Evolutionary conservation across 2,113 vertebrate genomes (phyloP), one percentile per base, ranked within the genome.

Genomic region (Prunella fulvescens): DNA sequence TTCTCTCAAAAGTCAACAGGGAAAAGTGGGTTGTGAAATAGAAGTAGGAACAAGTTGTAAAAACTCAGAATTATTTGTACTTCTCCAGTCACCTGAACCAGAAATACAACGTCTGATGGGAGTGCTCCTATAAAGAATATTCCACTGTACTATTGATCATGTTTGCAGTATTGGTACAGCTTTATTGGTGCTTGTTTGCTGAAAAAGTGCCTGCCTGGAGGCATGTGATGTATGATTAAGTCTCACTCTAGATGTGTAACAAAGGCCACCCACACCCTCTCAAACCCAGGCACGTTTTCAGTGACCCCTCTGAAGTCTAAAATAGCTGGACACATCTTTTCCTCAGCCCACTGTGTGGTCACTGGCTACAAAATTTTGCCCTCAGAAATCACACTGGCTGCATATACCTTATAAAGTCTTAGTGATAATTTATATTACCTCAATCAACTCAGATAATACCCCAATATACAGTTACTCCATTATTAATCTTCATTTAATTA

Each of bases 211-310:
- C 86, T 92, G 79, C 86, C 91, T 81, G 56, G 11, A 88, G 86
- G 94, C 82, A 66, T 77, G 85, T 69, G 65, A 33, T 83, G 24
- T 86, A 37, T 86, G 56, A 94, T 86, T 90, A 94, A 86, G 29
- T 77, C 80, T 90, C 31, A 20, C 14, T 66, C 42, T 56, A 51
- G 82, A 71, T 93, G 74, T 90, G 60, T 83, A 80, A 70, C 80
- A 95, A 93, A 92, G 94, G 91, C 95, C 86, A 90, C 94, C 72
- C 94, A 94, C 92, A 67, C 72, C 91, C 82, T 94, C 45, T 35
- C 76, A 88, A 70, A 83, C 24, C 19, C 45, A 73, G 35, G 56
- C 29, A 86, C 29, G 26, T 66, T 77, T 88, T 88, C 26, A 3
- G 58, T 78, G 74, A 83, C 42, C 54, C 42, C 54, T 44, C 16